phyloP scores from a whole-genome alignment of 2,888 invertebrate genomes.

The Epirrhoe alternata region DNA sequence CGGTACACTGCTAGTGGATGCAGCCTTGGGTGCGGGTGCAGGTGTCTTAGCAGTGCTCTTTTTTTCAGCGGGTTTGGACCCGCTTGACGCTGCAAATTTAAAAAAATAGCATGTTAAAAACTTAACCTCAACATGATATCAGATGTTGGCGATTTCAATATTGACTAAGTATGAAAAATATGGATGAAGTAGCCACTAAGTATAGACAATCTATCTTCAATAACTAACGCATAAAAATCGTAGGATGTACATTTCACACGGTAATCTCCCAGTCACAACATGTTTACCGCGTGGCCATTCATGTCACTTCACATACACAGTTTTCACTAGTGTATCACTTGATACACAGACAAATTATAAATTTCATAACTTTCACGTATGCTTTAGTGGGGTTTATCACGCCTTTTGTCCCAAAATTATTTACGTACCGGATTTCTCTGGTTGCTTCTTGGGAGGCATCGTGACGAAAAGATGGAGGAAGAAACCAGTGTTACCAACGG shows the following conservation, averaged over 20 bases:
- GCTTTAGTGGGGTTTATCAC: background rate
- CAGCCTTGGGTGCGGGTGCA: constrained; percentile 76
- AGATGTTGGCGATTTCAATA: background rate
- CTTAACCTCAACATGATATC: constrained; percentile 55
- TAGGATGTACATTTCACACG: constrained; percentile 11
- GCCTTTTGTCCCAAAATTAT: constrained; percentile 41
- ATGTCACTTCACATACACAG: constrained; percentile 42
- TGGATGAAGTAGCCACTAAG: background rate
- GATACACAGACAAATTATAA: background rate
- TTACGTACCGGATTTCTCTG: constrained; percentile 92
- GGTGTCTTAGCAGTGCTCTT: constrained; percentile 76
- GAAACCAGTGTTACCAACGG: constrained; percentile 37
- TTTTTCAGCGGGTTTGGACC: constrained; percentile 79
- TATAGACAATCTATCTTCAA: background rate
- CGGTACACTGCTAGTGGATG: constrained; percentile 61
- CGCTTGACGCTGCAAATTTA: constrained; percentile 62
- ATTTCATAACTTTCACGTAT: background rate
- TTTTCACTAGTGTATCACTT: constrained; percentile 20
- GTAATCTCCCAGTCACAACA: constrained; percentile 35
- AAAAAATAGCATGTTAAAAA: constrained; percentile 25
- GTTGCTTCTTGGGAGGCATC: constrained; percentile 95
- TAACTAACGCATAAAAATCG: background rate
- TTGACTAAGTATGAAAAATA: constrained; percentile 2
- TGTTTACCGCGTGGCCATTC: constrained; percentile 68
- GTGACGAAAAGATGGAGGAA: constrained; percentile 82